phyloP scores from a whole-genome alignment of 2,797 vertebrate genomes.

The Rhinophrynus dorsalis region DNA sequence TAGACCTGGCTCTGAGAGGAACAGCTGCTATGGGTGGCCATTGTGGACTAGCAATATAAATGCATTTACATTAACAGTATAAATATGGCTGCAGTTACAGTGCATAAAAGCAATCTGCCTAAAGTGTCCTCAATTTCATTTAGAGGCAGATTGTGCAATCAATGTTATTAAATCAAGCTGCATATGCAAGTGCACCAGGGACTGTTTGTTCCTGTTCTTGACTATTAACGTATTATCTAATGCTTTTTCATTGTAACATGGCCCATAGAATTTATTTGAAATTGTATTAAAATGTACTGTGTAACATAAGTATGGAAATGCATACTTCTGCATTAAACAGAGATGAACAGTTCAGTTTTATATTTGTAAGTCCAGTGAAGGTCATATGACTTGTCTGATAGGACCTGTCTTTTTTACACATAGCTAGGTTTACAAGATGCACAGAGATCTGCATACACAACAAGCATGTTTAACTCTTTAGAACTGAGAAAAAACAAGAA shows the following conservation, averaged over 20 bases:
- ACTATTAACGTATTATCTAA: background rate
- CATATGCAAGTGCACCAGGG: background rate
- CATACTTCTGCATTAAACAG: no score
- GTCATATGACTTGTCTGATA: no score
- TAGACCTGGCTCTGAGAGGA: background rate
- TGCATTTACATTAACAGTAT: conserved; percentile 15
- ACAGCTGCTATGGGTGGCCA: background rate
- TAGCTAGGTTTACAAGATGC: no score
- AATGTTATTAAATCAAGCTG: conserved; percentile 4
- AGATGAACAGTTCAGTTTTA: no score
- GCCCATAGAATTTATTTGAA: background rate
- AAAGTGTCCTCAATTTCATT: conserved; percentile 15
- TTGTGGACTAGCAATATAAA: conserved; percentile 14
- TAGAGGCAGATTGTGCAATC: conserved; percentile 2
- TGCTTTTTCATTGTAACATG: background rate
- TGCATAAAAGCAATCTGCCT: conserved; percentile 12
- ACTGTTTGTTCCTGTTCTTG: background rate
- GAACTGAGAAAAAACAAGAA: no score
- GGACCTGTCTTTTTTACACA: no score
- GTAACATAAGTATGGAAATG: no score
- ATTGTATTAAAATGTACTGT: conserved; percentile 11
- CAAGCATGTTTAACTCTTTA: no score
- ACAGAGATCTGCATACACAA: no score
- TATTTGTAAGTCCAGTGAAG: no score
- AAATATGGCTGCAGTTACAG: background rate